Conservation (phyloP, 2,888 invertebrate genomes). For the Clepsis dumicolana region DNA sequence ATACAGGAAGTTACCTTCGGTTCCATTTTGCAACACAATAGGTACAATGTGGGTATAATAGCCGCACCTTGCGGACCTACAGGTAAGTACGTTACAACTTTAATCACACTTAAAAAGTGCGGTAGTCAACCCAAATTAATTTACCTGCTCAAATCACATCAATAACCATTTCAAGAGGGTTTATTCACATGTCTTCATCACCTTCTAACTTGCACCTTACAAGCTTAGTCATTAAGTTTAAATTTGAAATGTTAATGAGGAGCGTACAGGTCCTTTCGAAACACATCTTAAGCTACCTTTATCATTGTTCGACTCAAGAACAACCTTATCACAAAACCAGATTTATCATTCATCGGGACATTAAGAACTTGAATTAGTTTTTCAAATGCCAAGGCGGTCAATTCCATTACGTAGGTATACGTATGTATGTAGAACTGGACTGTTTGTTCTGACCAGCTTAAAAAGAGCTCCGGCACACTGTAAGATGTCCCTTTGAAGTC, state of each 20-base stretch:
- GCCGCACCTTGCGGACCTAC: conserved; percentile 1
- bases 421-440: conserved; percentile 13
- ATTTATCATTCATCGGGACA: conserved; percentile 63
- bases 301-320: conserved; percentile 31
- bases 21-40: conserved; percentile 11
- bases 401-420: conserved; percentile 47
- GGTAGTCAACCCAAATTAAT: conserved; percentile 36
- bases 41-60: conserved; percentile 11
- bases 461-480: neutral
- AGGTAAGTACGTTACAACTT: neutral
- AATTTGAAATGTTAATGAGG: neutral
- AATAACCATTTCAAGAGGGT: neutral
- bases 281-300: neutral
- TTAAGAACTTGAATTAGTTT: conserved; percentile 58
- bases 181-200: neutral
- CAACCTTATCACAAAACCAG: conserved; percentile 45
- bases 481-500: neutral
- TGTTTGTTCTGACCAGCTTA: conserved; percentile 5
- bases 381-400: conserved; percentile 75
- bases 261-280: neutral
- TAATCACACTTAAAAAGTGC: conserved; percentile 8
- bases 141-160: neutral
- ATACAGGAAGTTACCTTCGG: conserved; percentile 31
- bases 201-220: neutral
- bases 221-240: neutral